Percentiles rank a stretch among this genome's conserved stretches.
phyloP scores from a whole-genome alignment of 2,797 vertebrate species.

The Taeniopygia guttata region DNA sequence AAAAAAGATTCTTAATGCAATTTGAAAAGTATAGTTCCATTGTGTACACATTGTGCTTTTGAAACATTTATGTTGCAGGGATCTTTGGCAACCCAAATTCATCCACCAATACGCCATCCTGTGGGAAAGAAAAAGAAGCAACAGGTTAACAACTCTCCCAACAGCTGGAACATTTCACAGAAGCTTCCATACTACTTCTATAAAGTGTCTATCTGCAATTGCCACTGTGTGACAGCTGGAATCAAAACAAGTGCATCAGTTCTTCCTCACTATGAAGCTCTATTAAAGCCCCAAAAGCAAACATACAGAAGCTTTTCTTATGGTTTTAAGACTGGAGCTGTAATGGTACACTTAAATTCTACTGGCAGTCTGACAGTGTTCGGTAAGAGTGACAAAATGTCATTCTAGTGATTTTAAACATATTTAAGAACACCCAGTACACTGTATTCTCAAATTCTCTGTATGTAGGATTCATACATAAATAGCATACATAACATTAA shows the following conservation, averaged over 20 bases:
- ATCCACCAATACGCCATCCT: constrained; percentile 97
- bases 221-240: background rate
- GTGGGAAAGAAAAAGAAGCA: background rate
- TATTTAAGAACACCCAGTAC: background rate
- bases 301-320: background rate
- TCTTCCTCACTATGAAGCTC: background rate
- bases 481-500: background rate
- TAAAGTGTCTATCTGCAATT: background rate
- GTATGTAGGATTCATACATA: background rate
- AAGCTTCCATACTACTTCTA: background rate
- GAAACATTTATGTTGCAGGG: constrained; percentile 85
- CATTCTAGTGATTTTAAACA: background rate
- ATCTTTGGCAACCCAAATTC: constrained; percentile 98
- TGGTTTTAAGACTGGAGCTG: background rate
- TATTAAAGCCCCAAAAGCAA: background rate
- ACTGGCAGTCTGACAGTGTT: background rate
- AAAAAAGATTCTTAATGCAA: constrained; percentile 61
- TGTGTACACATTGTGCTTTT: constrained; percentile 21
- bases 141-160: background rate
- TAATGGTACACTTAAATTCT: background rate
- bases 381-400: background rate
- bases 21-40: background rate
- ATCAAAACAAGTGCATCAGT: background rate
- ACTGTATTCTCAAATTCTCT: background rate
- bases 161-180: background rate